Conservation (phyloP, 2,888 invertebrate genomes). For the Leucophenga maculata region DNA sequence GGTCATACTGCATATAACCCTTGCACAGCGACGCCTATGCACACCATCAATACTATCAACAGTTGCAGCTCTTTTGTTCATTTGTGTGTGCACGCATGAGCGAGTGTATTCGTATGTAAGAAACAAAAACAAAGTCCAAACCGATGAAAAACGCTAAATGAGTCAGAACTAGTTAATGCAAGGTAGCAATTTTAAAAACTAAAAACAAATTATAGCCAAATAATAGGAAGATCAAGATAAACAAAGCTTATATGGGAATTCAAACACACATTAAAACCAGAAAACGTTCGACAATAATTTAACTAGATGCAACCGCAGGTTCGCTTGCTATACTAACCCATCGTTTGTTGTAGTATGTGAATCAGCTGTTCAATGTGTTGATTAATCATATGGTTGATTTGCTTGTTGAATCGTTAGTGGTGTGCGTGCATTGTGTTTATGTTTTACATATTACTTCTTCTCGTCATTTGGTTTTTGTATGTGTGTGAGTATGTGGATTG, state of each 20-base stretch:
- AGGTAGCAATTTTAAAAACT: neutral
- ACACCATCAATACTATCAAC: constrained; percentile 7
- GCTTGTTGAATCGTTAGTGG: constrained; percentile 26
- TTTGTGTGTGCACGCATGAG: too few species aligned
- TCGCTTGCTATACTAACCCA: neutral
- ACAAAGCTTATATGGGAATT: too few species aligned
- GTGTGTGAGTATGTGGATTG: constrained; percentile 13
- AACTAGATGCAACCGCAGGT: neutral
- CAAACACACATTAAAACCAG: too few species aligned
- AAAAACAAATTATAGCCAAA: neutral
- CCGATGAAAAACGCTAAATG: too few species aligned
- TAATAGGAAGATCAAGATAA: neutral
- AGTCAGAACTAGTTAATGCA: too few species aligned
- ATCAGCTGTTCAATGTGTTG: constrained; percentile 57
- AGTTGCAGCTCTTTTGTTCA: constrained; percentile 3
- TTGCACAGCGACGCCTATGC: neutral
- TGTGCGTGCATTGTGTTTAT: neutral
- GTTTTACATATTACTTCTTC: neutral
- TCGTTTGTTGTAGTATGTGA: constrained; percentile 24
- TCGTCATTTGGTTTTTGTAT: neutral
- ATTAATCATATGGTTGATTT: constrained; percentile 65
- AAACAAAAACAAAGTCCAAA: too few species aligned
- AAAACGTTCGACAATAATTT: neutral
- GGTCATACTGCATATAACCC: too few species aligned
- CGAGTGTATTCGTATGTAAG: constrained; percentile 2